These are phyloP conservation scores for Oncorhynchus gorbuscha DNA, from an alignment of 2,113 vertebrate genomes.

Conservation along the genomic window DNA sequence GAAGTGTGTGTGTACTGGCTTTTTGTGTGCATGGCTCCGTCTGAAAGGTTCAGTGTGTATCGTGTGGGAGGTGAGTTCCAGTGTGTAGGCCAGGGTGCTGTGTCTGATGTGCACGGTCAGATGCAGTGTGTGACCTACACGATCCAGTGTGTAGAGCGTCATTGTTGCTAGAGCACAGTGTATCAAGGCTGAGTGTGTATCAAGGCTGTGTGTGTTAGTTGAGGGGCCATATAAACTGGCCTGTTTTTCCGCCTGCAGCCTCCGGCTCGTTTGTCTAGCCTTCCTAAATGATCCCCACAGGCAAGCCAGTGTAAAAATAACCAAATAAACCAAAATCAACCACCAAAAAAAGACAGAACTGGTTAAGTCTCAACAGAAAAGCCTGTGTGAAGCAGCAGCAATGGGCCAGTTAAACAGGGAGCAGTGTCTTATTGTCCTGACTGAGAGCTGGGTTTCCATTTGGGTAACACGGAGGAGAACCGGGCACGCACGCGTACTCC, in stretches of 20 bases:
- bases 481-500: background rate
- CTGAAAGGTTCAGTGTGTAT: background rate
- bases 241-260: background rate
- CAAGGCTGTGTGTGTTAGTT: background rate
- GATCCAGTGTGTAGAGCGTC: background rate
- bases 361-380: constrained; percentile 1
- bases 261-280: background rate
- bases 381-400: constrained; percentile 3
- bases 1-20: background rate
- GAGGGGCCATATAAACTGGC: background rate
- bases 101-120: background rate
- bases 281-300: background rate
- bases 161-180: background rate
- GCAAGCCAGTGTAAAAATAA: background rate
- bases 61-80: constrained; percentile 14
- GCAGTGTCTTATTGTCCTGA: constrained; percentile 6
- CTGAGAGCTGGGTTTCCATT: background rate
- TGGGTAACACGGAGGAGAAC: too few relatives aligned
- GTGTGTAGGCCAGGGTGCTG: background rate
- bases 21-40: too few relatives aligned
- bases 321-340: background rate
- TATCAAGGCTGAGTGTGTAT: background rate
- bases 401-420: constrained; percentile 23
- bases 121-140: background rate
- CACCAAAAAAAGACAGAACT: background rate